A percentile compares a stretch with the other conserved stretches of the same genome.
phyloP scores from a whole-genome alignment of 1,140 invertebrate genomes.

The Condylostylus longicornis region DNA sequence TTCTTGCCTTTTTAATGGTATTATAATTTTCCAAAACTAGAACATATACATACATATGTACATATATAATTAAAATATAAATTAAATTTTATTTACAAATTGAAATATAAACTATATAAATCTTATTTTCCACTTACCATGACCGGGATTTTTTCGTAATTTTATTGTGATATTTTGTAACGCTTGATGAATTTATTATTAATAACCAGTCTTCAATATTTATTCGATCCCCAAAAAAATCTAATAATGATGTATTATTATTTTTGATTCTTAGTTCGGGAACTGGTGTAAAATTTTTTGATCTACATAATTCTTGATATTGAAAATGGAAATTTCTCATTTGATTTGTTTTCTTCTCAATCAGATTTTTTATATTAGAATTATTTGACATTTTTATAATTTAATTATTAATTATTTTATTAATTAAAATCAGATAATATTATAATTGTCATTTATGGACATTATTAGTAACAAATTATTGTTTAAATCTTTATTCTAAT shows the following conservation, averaged over 20 bases:
- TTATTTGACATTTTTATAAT: no score
- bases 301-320: constrained; percentile 25
- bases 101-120: not conserved
- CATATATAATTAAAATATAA: not conserved
- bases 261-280: constrained; percentile 25
- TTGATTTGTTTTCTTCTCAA: constrained; percentile 21
- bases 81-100: not conserved
- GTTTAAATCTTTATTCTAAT: no score
- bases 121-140: constrained; percentile 12
- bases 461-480: no score
- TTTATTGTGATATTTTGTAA: constrained; percentile 37
- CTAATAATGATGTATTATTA: constrained; percentile 33
- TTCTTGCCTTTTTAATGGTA: constrained; percentile 36
- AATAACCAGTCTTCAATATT: constrained; percentile 46
- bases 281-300: constrained; percentile 23
- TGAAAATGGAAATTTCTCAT: constrained; percentile 28
- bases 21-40: constrained; percentile 38
- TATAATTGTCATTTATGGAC: no score
- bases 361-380: no score
- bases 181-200: constrained; percentile 41
- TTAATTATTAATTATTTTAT: no score
- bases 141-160: constrained; percentile 24
- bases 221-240: constrained; percentile 43
- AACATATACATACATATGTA: not conserved
- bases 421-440: no score